phyloP scores from a whole-genome alignment of 2,888 invertebrate genomes.

The Hypolimnas misippus region DNA sequence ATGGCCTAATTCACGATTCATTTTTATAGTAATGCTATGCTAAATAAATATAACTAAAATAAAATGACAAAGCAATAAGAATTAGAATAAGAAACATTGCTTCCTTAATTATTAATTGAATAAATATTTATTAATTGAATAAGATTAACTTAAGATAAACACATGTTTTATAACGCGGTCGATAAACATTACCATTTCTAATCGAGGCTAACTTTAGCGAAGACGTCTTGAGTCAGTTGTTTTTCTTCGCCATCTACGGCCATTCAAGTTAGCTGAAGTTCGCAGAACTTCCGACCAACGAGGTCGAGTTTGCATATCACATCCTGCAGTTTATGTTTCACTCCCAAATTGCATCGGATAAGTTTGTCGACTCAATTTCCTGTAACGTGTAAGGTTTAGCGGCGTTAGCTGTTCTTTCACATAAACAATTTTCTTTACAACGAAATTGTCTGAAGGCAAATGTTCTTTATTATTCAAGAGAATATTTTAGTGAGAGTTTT shows the following conservation, averaged over 20 bases:
- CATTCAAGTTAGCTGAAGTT: slow-evolving; percentile 45
- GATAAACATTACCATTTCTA: slow-evolving; percentile 2
- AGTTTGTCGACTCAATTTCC: slow-evolving; percentile 18
- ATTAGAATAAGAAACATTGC: no score
- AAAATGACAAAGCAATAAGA: no score
- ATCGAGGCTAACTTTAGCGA: neutral
- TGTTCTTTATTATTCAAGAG: neutral
- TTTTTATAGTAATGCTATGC: no score
- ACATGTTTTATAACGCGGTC: no score
- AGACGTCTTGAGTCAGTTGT: slow-evolving; percentile 7
- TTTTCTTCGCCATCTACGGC: slow-evolving; percentile 42
- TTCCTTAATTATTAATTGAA: no score
- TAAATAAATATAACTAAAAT: no score
- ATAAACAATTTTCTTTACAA: slow-evolving; percentile 3
- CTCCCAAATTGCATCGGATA: slow-evolving; percentile 33
- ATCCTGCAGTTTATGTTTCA: slow-evolving; percentile 32
- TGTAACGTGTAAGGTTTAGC: slow-evolving; percentile 16
- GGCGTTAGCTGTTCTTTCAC: neutral
- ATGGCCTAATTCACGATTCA: no score
- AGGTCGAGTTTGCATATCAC: slow-evolving; percentile 55
- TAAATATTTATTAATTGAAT: no score
- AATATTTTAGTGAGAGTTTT: neutral
- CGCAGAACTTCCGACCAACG: slow-evolving; percentile 45
- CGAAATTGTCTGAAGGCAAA: neutral
- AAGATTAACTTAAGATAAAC: no score